Evolutionary conservation across 2,888 invertebrate species (phyloP).

Genomic region (Drosophila austrosaltans): DNA sequence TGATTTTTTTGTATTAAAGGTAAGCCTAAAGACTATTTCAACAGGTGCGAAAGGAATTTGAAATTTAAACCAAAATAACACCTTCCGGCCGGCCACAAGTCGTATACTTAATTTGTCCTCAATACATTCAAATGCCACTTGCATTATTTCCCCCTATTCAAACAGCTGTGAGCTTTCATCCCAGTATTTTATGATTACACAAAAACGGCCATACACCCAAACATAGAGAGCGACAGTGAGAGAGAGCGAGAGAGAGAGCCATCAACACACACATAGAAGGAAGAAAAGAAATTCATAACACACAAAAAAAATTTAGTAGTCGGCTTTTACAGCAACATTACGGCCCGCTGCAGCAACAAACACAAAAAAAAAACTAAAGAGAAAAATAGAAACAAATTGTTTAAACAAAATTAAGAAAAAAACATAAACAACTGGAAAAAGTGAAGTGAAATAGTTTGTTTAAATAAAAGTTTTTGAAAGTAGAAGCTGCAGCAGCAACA

Average conservation of each 20-base stretch:
- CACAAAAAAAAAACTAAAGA: not conserved
- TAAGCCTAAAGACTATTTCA: not conserved
- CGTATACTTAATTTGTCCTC: slow-evolving; percentile 62
- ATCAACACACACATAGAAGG: slow-evolving; percentile 36
- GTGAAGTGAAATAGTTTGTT: not conserved
- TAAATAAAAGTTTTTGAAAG: not conserved
- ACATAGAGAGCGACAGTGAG: slow-evolving; percentile 54
- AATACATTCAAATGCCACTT: slow-evolving; percentile 26
- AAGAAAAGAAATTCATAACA: slow-evolving; percentile 4
- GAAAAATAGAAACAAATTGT: not conserved
- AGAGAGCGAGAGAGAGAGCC: slow-evolving; percentile 62
- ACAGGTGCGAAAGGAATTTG: slow-evolving; percentile 31
- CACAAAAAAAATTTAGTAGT: slow-evolving; percentile 14
- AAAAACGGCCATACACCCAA: slow-evolving; percentile 55
- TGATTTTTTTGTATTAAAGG: not conserved
- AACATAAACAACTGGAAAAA: not conserved
- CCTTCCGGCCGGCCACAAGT: slow-evolving; percentile 52
- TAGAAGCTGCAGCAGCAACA: not conserved
- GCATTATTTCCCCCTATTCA: slow-evolving; percentile 56
- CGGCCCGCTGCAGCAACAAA: not conserved
- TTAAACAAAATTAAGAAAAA: not conserved
- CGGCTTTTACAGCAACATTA: slow-evolving; percentile 11
- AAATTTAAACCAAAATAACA: slow-evolving; percentile 5
- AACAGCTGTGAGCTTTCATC: slow-evolving; percentile 70
- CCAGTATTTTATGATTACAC: slow-evolving; percentile 63